A percentile compares a stretch with the other conserved stretches of the same genome.
These are phyloP conservation scores for Clarias gariepinus DNA, from an alignment of 2,113 vertebrate genomes.

Conservation along the genomic window DNA sequence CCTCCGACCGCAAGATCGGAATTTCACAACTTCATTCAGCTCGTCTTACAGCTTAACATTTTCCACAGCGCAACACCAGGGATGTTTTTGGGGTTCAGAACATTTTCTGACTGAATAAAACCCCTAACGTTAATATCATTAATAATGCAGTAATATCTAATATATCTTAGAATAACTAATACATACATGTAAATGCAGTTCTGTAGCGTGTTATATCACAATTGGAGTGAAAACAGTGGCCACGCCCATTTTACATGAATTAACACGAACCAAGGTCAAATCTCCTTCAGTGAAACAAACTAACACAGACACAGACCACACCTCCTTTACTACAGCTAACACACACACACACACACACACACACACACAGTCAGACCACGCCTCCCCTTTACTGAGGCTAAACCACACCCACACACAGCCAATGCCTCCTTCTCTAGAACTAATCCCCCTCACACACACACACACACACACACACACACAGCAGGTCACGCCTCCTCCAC, in stretches of 20 bases:
- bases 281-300: background rate
- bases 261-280: background rate
- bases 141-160: background rate
- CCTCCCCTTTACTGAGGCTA: background rate
- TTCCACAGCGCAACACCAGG: background rate
- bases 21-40: conserved; percentile 25
- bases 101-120: background rate
- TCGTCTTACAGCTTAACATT: conserved; percentile 5
- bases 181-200: background rate
- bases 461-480: background rate
- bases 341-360: background rate
- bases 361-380: too few species aligned
- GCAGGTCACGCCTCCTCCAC: background rate
- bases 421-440: background rate
- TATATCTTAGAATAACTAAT: too few species aligned
- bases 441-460: background rate
- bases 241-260: background rate
- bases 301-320: background rate
- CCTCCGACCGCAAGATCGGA: conserved; percentile 37
- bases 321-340: background rate
- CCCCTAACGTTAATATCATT: background rate
- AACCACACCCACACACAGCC: background rate
- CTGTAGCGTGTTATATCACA: background rate
- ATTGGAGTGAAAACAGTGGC: background rate
- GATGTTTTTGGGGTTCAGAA: background rate